phyloP scores from a whole-genome alignment of 2,113 vertebrate species.

The Ptychochromis oligacanthus region DNA sequence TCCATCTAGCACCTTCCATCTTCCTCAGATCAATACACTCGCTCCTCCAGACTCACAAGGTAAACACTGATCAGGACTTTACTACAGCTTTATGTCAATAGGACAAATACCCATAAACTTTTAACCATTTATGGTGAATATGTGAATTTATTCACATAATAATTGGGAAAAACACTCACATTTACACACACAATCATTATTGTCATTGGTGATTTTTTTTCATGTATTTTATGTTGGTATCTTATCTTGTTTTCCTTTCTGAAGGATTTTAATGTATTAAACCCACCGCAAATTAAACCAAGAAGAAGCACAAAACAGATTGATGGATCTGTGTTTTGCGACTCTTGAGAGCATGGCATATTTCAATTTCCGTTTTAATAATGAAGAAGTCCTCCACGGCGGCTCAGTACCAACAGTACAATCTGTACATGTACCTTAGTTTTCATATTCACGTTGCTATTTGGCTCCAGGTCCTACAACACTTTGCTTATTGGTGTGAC shows the following conservation, averaged over 20 bases:
- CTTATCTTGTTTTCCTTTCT: background rate
- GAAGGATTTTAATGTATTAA: conserved; percentile 8
- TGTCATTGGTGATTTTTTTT: background rate
- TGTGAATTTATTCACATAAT: background rate
- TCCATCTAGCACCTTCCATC: conserved; percentile 52
- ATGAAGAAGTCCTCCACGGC: background rate
- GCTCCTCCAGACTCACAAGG: conserved; percentile 62
- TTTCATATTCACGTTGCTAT: background rate
- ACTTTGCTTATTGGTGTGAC: background rate
- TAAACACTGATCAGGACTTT: conserved; percentile 21
- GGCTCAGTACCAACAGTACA: background rate
- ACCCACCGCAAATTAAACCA: conserved; percentile 17
- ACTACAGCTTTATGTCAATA: background rate
- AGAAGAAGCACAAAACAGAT: background rate
- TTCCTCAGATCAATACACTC: conserved; percentile 68
- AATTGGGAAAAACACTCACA: background rate
- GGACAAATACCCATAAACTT: background rate
- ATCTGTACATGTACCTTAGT: background rate
- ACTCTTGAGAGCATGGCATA: background rate
- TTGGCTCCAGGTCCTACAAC: background rate
- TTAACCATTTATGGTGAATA: background rate
- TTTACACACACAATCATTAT: background rate
- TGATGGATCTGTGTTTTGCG: background rate
- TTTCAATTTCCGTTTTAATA: conserved; percentile 15
- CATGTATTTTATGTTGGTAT: background rate